Base-by-base conservation (phyloP, 2,113 vertebrate species). In the Pipa parva region DNA sequence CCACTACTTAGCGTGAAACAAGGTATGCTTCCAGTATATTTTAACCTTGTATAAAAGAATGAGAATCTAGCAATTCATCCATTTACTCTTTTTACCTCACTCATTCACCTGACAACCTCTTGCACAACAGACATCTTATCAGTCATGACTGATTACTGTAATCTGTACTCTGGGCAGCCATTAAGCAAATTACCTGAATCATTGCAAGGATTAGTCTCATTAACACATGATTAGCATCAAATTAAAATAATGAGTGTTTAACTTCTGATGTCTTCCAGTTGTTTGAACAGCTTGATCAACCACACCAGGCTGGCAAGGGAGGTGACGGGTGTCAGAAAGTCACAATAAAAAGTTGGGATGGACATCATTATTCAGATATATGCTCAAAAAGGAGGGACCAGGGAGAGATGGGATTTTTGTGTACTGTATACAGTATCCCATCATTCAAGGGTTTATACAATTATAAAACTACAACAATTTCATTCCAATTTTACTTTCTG, bases 111-210 rank as follows among this genome's bases (percentile, higher is more conserved):
- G 86, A 89, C 88, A 88, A 80, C 79, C 83, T 86, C 81, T 76
- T 79, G 84, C 81, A 81, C 87, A 91, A 91, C 91, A 93, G 92
- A 92, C 91, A 86, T 92, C 92, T 95, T 95, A 96, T 95, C 93
- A 95, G 90, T 94, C 91, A 87, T 97, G 95, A 98, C 95, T 96
- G 95, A 99, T 97, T 91, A 91, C 92, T 83, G 88, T 95, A 93
- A 96, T 96, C 93, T 95, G 93, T 93, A 95, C 95, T 92, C 93
- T 89, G 87, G 89, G 94, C 92, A 95, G 92, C 90, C 94, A 97
- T 98, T 98, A 98, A 97, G 95, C 94, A 97, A 97, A 99, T 98
- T 98, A 99, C 95, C 95, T 98, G 95, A 98, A 98, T 97, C 93
- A 97, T 94, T 95, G 95, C 89, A 89, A 94, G 94, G 93, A 98